Evolutionary conservation across 2,797 vertebrate genomes (phyloP), one percentile per base, ranked within the genome.

Genomic region (Hozukius guyotensis): DNA sequence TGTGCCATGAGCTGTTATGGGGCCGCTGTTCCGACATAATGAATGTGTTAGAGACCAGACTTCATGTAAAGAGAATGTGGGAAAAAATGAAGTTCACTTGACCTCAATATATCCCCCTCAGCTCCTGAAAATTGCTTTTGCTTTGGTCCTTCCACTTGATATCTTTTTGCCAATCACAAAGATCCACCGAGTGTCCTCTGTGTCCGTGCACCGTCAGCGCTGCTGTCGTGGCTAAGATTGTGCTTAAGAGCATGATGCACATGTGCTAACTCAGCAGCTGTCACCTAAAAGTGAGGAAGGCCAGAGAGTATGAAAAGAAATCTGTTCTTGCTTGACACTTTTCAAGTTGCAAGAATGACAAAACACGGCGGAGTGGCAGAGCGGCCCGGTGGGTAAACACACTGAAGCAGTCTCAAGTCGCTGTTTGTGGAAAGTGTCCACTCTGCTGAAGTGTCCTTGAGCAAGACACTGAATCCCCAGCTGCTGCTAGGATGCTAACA

Each of bases 221-320:
- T 83, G 87, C 92, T 90, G 91, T 88, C 82, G 66, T 32, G 2
- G 87, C 83, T 80, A 6, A 71, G 86, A 86, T 87, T 86, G 84
- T 78, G 85, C 88, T 89, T 86, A 89, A 84, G 82, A 89, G 84
- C 85, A 52, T 75, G 85, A 75, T 57, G 84, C 87, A 84, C 92
- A 83, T 86, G 83, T 92, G 93, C 91, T 82, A 78, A 83, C 82
- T 94, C 93, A 94, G 93, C 93, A 91, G 87, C 93, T 87, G 92
- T 92, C 91, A 84, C 84, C 75, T 52, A 38, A 83, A 93, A 88
- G 81, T 73, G 84, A 89, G 68, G 59, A 72, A 73, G 88, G 88
- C 83, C 89, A 75, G 63, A 66, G 78, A 67, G 78, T 69, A 83
- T 87, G 68, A 87, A 84, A 87, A 80, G 86, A 82, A 89, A 80